Conservation (phyloP, 2,888 invertebrate genomes). For the Tetragonula carbonaria region DNA sequence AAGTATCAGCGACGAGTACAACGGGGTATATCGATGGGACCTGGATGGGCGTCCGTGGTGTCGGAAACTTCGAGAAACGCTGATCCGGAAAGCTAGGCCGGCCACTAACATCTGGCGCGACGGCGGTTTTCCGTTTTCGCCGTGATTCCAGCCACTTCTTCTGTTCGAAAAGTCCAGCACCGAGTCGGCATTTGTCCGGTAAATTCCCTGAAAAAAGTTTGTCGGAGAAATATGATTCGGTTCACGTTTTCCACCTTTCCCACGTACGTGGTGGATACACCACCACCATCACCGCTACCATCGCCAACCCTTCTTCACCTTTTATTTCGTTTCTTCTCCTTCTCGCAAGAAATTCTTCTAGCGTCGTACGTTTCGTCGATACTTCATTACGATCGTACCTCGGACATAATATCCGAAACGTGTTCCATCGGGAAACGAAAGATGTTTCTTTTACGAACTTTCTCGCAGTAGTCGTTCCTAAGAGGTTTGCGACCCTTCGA, state of each 20-base stretch:
- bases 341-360: constrained; percentile 35
- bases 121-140: constrained; percentile 66
- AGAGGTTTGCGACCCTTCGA: constrained; percentile 47
- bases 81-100: constrained; percentile 23
- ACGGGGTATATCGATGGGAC: constrained; percentile 1
- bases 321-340: neutral
- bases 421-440: constrained; percentile 58
- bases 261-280: constrained; percentile 8
- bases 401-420: constrained; percentile 70
- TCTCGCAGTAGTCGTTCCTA: constrained; percentile 33
- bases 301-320: neutral
- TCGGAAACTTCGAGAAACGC: constrained; percentile 52
- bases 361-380: constrained; percentile 67
- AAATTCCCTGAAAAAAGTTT: constrained; percentile 67
- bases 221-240: constrained; percentile 67
- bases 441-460: constrained; percentile 65
- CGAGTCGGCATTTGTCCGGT: constrained; percentile 60
- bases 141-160: constrained; percentile 67
- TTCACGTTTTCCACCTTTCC: constrained; percentile 58
- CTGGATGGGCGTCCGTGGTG: neutral
- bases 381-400: constrained; percentile 68
- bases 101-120: constrained; percentile 69
- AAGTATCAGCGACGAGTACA: neutral
- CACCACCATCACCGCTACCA: neutral
- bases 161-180: constrained; percentile 58